Evolutionary conservation across 2,888 invertebrate species (phyloP), one percentile per base, ranked within the genome.

Genomic region (Celastrina argiolus): DNA sequence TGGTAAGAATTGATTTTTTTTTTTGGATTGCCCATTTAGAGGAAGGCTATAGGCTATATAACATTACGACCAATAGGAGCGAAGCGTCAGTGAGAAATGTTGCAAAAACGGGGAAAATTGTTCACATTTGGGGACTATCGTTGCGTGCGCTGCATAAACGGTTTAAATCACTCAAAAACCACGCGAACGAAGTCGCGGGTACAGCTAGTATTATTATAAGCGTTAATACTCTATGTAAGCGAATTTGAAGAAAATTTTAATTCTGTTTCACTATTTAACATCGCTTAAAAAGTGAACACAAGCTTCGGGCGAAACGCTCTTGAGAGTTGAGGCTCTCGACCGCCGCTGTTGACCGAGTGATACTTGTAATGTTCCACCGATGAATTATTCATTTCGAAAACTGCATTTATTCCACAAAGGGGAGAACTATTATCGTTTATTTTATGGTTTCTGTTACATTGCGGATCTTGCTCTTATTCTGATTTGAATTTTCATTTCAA

Each of bases 341-440:
- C 75, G 75, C 72, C 72, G 73, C 74, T 80, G 81, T 82, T 78
- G 79, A 81, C 80, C 78, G 74, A 69, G 76, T 77, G 81, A 79
- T 83, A 81, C 77, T 82, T 84, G 83, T 84, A 78, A 76, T 76
- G 75, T 75, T 77, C 78, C 73, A 67, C 69, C 68, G 75, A 80
- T 84, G 82, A 85, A 84, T 84, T 77, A 84, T 84, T 77, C 76
- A 85, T 77, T 39, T 39, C 16, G 59, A 59, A 31, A 59, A 59
- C 59, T 59, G 58, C 66, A 59, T 67, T 41, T 28, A 64, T 69
- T 45, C 69, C 70, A 70, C 73, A 72, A 70, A 70, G 70, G 70
- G 65, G 64, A 39, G 36, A 61, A 66, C 36, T 66, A 65, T 66
- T 26, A 42, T 66, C 31, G 56, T 66, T 58, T 31, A 58, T 58